A percentile compares a stretch with the other conserved stretches of the same genome.
Conservation (phyloP, 2,888 invertebrate species). For the Meiosimyza decipiens region DNA sequence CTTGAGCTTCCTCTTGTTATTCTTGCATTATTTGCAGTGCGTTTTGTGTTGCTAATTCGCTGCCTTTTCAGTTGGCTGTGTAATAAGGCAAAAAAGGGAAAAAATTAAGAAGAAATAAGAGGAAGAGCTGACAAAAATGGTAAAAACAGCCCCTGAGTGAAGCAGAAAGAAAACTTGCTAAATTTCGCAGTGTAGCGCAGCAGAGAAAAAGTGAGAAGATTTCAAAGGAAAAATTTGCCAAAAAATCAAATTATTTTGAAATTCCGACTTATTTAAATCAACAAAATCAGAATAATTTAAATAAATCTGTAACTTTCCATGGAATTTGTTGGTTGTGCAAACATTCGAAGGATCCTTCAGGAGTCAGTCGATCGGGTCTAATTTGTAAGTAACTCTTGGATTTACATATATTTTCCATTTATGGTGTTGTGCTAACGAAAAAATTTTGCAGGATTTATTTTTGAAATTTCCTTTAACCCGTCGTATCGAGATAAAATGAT, state of each 20-base stretch:
- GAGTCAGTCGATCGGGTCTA: not conserved
- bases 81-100: slow-evolving; percentile 7
- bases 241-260: not conserved
- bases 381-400: no score
- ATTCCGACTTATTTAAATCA: not conserved
- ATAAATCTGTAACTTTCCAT: not conserved
- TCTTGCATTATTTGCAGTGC: slow-evolving; percentile 7
- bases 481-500: no score
- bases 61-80: slow-evolving; percentile 4
- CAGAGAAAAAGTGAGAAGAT: slow-evolving; percentile 17
- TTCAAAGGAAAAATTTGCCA: slow-evolving; percentile 4
- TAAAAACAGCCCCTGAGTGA: slow-evolving; percentile 29
- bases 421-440: no score
- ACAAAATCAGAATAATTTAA: not conserved
- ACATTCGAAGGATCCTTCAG: slow-evolving; percentile 1
- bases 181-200: slow-evolving; percentile 15
- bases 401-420: no score
- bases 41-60: not conserved
- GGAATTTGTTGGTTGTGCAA: slow-evolving; percentile 22
- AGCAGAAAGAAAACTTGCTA: slow-evolving; percentile 27
- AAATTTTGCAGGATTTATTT: no score
- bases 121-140: slow-evolving; percentile 9
- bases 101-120: not conserved
- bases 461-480: no score
- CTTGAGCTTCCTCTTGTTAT: not conserved